Evolutionary conservation across 1,140 invertebrate genomes (phyloP), one percentile per base, ranked within the genome.

Genomic region (Drusus annulatus): DNA sequence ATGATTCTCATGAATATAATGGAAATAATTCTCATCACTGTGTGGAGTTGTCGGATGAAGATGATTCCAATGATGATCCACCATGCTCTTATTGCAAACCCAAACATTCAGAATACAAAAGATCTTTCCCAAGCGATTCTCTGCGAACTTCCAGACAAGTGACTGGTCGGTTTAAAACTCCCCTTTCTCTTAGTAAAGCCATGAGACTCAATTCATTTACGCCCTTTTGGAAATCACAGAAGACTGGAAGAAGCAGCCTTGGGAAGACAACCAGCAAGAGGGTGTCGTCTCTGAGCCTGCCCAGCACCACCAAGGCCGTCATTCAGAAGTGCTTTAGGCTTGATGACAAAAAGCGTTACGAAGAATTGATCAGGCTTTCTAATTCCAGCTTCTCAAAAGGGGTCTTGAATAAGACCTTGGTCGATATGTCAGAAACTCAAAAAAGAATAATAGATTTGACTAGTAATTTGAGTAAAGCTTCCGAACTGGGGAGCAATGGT

Each of bases 281-380:
- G n/a, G n/a, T n/a, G 60, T 25, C 31, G 16, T 16, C 28, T 25
- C 6, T 17, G 19, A 62, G 19, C n/a, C 31, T 79, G 17, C 62
- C 77, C 1, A 52, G 71, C 15, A 45, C 56, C 8, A 58, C 69
- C 2, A 71, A 56, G 23, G 50, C 45, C 21, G 87, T 87, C 56
- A 73, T 89, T 56, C 86, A 85, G n/a, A 87, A 88, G 85, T 85
- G 88, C 71, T 89, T 89, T 77, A 88, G 89, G 84, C 85, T 90
- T 82, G 87, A 89, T 81, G 88, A 89, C 79, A 90, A 89, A 69
- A 88, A 84, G 84, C 86, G 85, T 82, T 89, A 88, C 74, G 86
- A 86, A 76, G 87, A 89, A 83, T 81, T 90, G 54, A 90, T 89
- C 31, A 86, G 87, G 84, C 82, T 83, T 85, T 23, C 82, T 86